Percentiles rank a stretch among this genome's conserved stretches.
Evolutionary conservation across 1,140 invertebrate genomes (phyloP).

Genomic region (Pseudobourletiella spinata): DNA sequence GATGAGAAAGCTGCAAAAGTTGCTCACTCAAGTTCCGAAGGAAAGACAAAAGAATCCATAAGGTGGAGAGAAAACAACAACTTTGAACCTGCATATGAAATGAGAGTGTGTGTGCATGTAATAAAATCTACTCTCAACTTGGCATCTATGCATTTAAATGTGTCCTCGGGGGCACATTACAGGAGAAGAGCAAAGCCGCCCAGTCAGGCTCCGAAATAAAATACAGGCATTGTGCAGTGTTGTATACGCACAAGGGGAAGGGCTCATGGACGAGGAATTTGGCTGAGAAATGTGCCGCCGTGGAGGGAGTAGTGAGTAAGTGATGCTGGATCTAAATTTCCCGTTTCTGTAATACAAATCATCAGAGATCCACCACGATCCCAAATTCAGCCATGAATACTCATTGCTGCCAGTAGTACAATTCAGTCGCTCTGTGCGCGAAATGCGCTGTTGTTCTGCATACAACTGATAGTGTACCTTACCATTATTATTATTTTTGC

Average conservation of each 20-base stretch:
- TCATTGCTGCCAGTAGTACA: too few relatives aligned
- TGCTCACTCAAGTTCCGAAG: neutral
- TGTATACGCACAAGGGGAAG: neutral
- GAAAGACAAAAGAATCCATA: too few relatives aligned
- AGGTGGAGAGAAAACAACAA: neutral
- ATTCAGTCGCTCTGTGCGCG: too few relatives aligned
- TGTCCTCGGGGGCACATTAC: constrained; percentile 17
- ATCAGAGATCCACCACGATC: too few relatives aligned
- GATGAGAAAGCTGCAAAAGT: neutral
- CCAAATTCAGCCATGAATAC: too few relatives aligned
- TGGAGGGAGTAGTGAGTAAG: too few relatives aligned
- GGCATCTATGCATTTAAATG: constrained; percentile 18
- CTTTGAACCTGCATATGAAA: constrained; percentile 12
- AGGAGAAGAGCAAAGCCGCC: constrained; percentile 3
- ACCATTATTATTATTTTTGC: too few relatives aligned
- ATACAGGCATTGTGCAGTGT: neutral
- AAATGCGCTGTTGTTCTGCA: too few relatives aligned
- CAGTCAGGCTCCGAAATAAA: neutral
- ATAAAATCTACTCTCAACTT: constrained; percentile 12
- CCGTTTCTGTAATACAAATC: too few relatives aligned
- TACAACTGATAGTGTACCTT: too few relatives aligned
- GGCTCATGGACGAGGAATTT: neutral
- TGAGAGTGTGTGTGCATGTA: constrained; percentile 6
- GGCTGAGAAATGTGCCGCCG: too few relatives aligned
- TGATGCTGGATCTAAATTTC: too few relatives aligned